Evolutionary conservation across 2,888 invertebrate species (phyloP).

Genomic region (Microlaimidae sp.): DNA sequence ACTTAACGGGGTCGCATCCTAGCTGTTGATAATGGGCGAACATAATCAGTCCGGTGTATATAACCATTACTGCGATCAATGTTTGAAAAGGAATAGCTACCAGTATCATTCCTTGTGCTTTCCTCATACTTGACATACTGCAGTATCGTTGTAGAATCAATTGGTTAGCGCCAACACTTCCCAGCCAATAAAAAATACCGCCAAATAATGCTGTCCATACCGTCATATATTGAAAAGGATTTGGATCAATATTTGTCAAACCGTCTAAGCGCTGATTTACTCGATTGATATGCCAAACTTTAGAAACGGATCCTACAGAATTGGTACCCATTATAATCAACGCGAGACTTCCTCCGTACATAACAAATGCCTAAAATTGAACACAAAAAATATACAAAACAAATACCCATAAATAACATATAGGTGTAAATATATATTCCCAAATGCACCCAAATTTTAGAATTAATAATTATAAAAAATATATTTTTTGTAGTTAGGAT

Average conservation of each 20-base stretch:
- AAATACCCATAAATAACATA: too few relatives aligned
- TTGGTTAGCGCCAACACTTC: conserved; percentile 10
- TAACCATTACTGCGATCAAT: conserved; percentile 21
- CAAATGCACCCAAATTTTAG: too few relatives aligned
- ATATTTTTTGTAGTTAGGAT: too few relatives aligned
- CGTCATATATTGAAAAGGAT: conserved; percentile 31
- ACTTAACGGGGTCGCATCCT: conserved; percentile 27
- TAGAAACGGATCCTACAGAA: conserved; percentile 30
- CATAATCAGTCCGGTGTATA: conserved; percentile 25
- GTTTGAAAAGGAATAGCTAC: conserved; percentile 11
- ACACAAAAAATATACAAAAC: too few relatives aligned
- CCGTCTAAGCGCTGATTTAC: conserved; percentile 30
- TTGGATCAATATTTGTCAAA: conserved; percentile 27
- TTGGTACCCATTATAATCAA: conserved; percentile 33
- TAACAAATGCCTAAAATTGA: conserved; percentile 36
- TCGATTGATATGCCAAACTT: conserved; percentile 30
- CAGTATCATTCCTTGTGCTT: neutral
- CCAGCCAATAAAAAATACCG: conserved; percentile 31
- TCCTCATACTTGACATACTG: conserved; percentile 5
- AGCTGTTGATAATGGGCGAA: conserved; percentile 25
- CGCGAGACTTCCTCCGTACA: conserved; percentile 36
- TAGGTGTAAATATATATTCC: too few relatives aligned
- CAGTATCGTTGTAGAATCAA: conserved; percentile 11
- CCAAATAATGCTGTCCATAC: conserved; percentile 34
- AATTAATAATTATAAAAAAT: too few relatives aligned